Conservation (phyloP, 2,113 vertebrate genomes). For the Dicrurus megarhynchus region DNA sequence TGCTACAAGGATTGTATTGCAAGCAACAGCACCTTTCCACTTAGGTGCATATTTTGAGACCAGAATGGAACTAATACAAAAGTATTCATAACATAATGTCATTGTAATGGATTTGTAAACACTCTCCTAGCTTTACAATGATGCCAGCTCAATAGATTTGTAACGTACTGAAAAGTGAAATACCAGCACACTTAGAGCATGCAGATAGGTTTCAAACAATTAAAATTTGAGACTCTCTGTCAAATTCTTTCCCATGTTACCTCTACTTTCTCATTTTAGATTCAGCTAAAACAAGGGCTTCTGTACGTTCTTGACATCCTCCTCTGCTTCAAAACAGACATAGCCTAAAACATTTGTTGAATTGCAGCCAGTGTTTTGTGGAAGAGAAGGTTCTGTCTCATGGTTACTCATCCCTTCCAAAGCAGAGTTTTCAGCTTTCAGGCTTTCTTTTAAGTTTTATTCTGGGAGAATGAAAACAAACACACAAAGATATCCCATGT, state of each 20-base stretch:
- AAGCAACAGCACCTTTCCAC: conserved; percentile 21
- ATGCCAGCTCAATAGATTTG: background rate
- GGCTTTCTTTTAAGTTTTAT: background rate
- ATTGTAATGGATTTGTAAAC: background rate
- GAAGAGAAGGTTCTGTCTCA: background rate
- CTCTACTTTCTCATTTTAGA: background rate
- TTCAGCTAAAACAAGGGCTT: background rate
- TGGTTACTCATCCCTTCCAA: background rate
- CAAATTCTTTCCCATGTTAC: background rate
- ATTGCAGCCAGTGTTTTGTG: background rate
- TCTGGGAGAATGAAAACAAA: background rate
- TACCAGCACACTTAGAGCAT: background rate
- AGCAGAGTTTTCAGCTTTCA: background rate
- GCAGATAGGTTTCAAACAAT: background rate
- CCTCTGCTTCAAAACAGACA: background rate
- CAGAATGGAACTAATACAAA: background rate
- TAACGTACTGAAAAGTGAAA: background rate
- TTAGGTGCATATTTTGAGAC: conserved; percentile 9
- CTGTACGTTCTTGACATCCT: background rate
- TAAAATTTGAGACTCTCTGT: background rate
- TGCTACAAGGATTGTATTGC: background rate
- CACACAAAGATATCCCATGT: background rate
- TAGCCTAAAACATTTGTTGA: background rate
- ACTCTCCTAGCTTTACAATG: background rate
- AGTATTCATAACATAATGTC: background rate